phyloP scores from a whole-genome alignment of 1,140 invertebrate species.

The Cotesia typhae region DNA sequence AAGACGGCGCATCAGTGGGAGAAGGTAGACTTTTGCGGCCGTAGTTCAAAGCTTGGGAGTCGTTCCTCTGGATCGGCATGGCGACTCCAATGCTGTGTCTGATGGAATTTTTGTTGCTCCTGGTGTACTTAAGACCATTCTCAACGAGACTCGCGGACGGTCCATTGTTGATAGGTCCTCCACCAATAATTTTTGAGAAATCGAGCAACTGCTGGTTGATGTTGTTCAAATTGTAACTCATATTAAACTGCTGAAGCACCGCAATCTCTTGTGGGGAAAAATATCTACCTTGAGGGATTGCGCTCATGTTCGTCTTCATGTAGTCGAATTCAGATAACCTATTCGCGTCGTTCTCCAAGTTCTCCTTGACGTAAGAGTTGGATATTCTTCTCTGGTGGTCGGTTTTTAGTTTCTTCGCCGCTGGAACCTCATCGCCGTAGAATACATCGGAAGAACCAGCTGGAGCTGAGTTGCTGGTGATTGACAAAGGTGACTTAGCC shows the following conservation, averaged over 20 bases:
- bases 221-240: too few species aligned
- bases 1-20: conserved; percentile 46
- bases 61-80: conserved; percentile 45
- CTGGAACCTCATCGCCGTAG: conserved; percentile 51
- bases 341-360: conserved; percentile 37
- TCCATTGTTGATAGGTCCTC: conserved; percentile 34
- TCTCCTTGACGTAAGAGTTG: conserved; percentile 31
- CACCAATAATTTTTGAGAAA: conserved; percentile 21
- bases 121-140: conserved; percentile 58
- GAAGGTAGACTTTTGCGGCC: conserved; percentile 45
- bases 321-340: conserved; percentile 28
- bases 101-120: conserved; percentile 30
- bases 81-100: conserved; percentile 45
- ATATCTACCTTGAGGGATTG: conserved; percentile 44
- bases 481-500: conserved; percentile 60
- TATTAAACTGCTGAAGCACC: too few species aligned
- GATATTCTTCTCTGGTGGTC: conserved; percentile 19
- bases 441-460: conserved; percentile 35
- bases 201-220: too few species aligned
- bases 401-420: conserved; percentile 44
- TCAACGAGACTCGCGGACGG: conserved; percentile 55
- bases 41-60: conserved; percentile 41
- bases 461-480: conserved; percentile 62
- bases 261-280: conserved; percentile 39
- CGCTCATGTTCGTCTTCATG: conserved; percentile 43